Evolutionary conservation across 2,888 invertebrate species (phyloP), one percentile per base, ranked within the genome.

Genomic region (Spilosoma lubricipeda): DNA sequence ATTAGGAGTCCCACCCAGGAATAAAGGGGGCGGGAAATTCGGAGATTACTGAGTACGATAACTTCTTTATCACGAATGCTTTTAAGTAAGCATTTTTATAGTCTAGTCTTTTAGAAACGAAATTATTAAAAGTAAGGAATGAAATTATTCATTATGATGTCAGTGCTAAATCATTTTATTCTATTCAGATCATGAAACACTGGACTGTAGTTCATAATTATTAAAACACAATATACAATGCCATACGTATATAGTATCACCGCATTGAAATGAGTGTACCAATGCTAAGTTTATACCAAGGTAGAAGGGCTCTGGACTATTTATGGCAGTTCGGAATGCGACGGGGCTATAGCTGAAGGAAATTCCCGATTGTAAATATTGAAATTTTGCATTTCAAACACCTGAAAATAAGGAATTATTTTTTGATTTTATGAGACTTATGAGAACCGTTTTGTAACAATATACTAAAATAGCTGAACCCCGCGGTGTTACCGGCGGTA

Each of bases 311-410:
- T 65, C 68, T 48, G 72, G 59, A 77, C 82, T 83, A 82, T 84
- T 84, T 84, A 70, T 74, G 56, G 82, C 59, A 70, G 72, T 59
- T 23, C 36, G 84, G 82, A 82, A 82, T 82, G 80, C 75, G 66
- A 67, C 73, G 77, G 73, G 63, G 75, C 80, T 82, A 84, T 82
- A 77, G 66, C 74, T 80, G 78, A 77, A 72, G 7, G 72, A 52
- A 66, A 45, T 67, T 36, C 56, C 39, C 67, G 59, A 59, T 33
- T 45, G 56, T 30, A 45, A 67, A 30, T 33, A 52, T 59, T 66
- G 67, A 59, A 67, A 68, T 27, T 39, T 52, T 45, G n/a, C 20
- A 45, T 42, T 33, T 15, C 18, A 45, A 30, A 52, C 39, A 71
- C 52, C 65, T 52, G 71, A 39, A 64, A 48, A 48, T 65, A 1